Evolutionary conservation across 2,797 vertebrate species (phyloP), one percentile per base, ranked within the genome.

Genomic region (Urosaurus nigricauda): DNA sequence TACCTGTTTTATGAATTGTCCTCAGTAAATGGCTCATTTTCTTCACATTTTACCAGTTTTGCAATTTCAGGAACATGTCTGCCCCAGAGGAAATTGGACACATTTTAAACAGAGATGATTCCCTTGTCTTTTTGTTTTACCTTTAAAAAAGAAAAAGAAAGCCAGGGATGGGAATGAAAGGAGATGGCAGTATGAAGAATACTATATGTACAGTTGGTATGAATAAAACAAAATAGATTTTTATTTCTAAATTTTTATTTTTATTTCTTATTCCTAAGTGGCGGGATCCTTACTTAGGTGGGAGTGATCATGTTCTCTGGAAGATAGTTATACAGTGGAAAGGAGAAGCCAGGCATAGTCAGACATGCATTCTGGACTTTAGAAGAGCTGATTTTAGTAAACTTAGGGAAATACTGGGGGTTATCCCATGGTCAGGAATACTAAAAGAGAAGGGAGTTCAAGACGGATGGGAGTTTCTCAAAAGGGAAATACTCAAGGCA

Each of bases 1-100:
- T 93, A 90, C 79, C 56, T 65, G 70, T 93, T 93, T 87, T 96
- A 89, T 74, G 88, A 88, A 37, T 24, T 95, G 95, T 96, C 95
- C 96, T 96, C 94, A 43, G 40, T 93, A 95, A 95, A 95, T 89
- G 92, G 93, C 90, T 90, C 81, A 93, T 93, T 94, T 94, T 93
- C 2, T 94, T 95, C 93, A 90, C 88, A 92, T 95, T 96, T 96
- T 95, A 95, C 90, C 93, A 93, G 92, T 96, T 96, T 95, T 95
- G 91, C 95, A 93, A 91, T 90, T 94, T 93, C 77, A 94, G 93
- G 93, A 93, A 56, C 83, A 92, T 82, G 29, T 91, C 92, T 88
- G 85, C 78, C 0, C 0, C 0, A 86, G 84, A 88, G 89, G 37
- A 83, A 94, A 93, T 88, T 68, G 77, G 90, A 83, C 86, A 51